Conservation (phyloP, 2,888 invertebrate genomes). For the Troides oblongomaculatus region DNA sequence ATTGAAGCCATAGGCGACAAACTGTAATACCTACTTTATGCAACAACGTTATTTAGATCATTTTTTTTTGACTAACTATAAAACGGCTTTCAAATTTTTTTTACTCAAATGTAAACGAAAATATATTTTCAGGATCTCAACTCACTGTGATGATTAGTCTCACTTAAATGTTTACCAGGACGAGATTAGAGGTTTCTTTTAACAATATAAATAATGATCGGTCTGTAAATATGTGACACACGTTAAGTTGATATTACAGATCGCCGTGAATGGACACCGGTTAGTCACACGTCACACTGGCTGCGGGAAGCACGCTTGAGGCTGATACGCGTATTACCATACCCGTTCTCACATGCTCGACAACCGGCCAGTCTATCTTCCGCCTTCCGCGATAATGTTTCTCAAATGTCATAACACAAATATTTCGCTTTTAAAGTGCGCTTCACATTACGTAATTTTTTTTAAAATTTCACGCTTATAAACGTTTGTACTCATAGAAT, state of each 20-base stretch:
- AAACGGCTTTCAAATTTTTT: not conserved
- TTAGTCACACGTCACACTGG: slow-evolving; percentile 39
- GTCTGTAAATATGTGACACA: slow-evolving; percentile 7
- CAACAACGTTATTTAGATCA: not conserved
- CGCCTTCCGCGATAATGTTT: slow-evolving; percentile 56
- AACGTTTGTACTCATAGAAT: not conserved
- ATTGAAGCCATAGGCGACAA: slow-evolving; percentile 12
- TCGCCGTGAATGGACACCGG: slow-evolving; percentile 37
- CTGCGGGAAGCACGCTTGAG: slow-evolving; percentile 46
- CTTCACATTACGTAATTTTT: slow-evolving; percentile 12
- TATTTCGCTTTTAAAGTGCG: slow-evolving; percentile 5
- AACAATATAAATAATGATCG: slow-evolving; percentile 2
- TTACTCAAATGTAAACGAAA: not conserved
- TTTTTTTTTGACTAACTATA: not conserved
- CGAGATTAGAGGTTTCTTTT: slow-evolving; percentile 1
- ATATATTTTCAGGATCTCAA: not conserved
- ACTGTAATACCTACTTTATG: not conserved
- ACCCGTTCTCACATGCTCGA: slow-evolving; percentile 39
- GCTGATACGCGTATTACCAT: slow-evolving; percentile 40
- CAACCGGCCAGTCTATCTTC: slow-evolving; percentile 54
- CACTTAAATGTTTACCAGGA: slow-evolving; percentile 1
- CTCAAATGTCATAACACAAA: slow-evolving; percentile 28
- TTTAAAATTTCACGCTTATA: not conserved
- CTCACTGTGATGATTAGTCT: too few relatives aligned
- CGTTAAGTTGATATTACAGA: slow-evolving; percentile 8